These are phyloP conservation scores for Tethea ocularis DNA, from an alignment of 2,888 invertebrate genomes.

Conservation along the genomic window DNA sequence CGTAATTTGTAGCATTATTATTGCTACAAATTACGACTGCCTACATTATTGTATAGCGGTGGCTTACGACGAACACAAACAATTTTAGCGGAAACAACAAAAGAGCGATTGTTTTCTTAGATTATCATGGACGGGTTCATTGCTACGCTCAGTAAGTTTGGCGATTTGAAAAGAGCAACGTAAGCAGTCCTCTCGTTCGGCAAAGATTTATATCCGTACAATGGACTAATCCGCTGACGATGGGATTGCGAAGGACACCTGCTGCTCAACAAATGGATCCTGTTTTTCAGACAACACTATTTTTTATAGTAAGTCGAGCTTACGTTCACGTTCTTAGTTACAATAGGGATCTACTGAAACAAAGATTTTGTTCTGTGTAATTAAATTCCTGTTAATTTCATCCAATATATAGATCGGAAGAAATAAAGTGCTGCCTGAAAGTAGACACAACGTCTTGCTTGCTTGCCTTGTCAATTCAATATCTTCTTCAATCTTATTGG, in stretches of 20 bases:
- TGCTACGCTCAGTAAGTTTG: constrained; percentile 25
- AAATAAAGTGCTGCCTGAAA: too few relatives aligned
- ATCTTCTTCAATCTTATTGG: too few relatives aligned
- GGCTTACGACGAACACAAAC: constrained; percentile 45
- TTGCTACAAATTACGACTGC: constrained; percentile 55
- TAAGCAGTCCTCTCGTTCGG: constrained; percentile 54
- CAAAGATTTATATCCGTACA: constrained; percentile 71
- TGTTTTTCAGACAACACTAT: constrained; percentile 44
- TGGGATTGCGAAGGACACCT: constrained; percentile 74
- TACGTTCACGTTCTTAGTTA: neutral
- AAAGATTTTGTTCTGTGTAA: too few relatives aligned
- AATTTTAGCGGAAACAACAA: constrained; percentile 32
- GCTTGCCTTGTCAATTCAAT: too few relatives aligned
- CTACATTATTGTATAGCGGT: constrained; percentile 45
- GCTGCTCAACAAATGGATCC: constrained; percentile 68
- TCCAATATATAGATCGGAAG: too few relatives aligned
- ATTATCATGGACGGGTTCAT: constrained; percentile 46
- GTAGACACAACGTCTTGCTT: too few relatives aligned
- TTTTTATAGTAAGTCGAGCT: constrained; percentile 23
- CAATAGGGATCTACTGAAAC: neutral
- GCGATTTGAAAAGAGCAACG: constrained; percentile 52
- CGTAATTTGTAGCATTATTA: too few relatives aligned
- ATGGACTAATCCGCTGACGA: constrained; percentile 74
- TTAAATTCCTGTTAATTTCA: too few relatives aligned
- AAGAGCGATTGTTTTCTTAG: constrained; percentile 37